Evolutionary conservation across 2,797 vertebrate species (phyloP).

Genomic region (Poecilia picta): DNA sequence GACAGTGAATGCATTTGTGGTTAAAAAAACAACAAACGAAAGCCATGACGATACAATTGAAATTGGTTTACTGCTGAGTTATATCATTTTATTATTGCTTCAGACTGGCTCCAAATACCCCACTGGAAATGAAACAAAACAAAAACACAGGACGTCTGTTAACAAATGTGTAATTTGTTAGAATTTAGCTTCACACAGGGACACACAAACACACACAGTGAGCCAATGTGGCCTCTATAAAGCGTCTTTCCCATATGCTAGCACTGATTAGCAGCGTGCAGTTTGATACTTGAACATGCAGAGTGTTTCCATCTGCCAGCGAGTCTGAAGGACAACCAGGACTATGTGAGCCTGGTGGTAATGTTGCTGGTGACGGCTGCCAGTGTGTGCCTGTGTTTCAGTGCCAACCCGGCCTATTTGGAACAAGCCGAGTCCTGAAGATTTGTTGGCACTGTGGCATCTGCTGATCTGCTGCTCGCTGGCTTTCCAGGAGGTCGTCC

Average conservation of each 20-base stretch:
- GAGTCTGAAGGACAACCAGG: slow-evolving; percentile 57
- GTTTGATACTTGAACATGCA: slow-evolving; percentile 68
- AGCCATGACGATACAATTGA: not conserved
- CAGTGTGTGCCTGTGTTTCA: slow-evolving; percentile 27
- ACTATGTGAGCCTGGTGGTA: slow-evolving; percentile 36
- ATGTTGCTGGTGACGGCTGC: slow-evolving; percentile 38
- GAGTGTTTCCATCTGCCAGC: slow-evolving; percentile 68
- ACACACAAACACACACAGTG: not conserved
- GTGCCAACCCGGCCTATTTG: slow-evolving; percentile 63
- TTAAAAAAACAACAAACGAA: not conserved
- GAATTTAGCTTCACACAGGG: not conserved
- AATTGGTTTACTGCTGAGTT: not conserved
- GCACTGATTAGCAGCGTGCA: slow-evolving; percentile 56
- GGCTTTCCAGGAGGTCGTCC: slow-evolving; percentile 71
- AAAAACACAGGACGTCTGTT: not conserved
- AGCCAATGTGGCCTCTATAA: slow-evolving; percentile 41
- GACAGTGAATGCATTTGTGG: not conserved
- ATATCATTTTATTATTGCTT: not conserved
- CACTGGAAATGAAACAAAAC: not conserved
- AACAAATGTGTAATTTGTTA: not conserved
- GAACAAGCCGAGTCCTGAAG: slow-evolving; percentile 66
- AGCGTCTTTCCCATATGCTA: slow-evolving; percentile 63
- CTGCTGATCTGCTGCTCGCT: slow-evolving; percentile 66
- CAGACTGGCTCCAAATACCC: not conserved
- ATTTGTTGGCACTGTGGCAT: slow-evolving; percentile 66